phyloP scores from a whole-genome alignment of 2,888 invertebrate species.

The Lasius platythorax region DNA sequence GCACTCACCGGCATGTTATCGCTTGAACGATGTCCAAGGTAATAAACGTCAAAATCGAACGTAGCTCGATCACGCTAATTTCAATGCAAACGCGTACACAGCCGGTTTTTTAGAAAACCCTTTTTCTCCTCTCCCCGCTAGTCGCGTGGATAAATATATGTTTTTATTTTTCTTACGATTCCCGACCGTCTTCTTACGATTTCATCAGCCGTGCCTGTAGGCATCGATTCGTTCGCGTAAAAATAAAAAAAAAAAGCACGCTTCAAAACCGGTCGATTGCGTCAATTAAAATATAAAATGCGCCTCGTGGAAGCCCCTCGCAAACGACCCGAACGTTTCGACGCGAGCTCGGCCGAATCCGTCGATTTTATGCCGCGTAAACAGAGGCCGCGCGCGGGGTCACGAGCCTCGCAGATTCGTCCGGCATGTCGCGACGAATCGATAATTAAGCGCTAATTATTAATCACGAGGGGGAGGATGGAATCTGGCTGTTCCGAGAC shows the following conservation, averaged over 20 bases:
- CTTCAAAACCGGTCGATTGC: constrained; percentile 26
- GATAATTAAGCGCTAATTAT: constrained; percentile 69
- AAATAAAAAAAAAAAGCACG: background rate
- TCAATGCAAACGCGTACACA: background rate
- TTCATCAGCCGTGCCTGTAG: background rate
- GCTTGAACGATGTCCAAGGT: constrained; percentile 12
- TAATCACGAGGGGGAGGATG: constrained; percentile 30
- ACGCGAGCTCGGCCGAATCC: background rate
- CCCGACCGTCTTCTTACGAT: background rate
- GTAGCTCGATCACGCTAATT: background rate
- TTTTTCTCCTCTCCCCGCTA: background rate
- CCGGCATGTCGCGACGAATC: constrained; percentile 61
- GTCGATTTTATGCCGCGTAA: constrained; percentile 29
- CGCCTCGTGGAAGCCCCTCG: background rate
- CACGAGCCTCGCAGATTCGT: constrained; percentile 21
- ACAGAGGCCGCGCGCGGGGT: constrained; percentile 16
- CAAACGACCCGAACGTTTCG: background rate
- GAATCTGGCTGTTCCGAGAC: background rate
- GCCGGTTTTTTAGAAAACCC: background rate
- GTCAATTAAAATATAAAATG: constrained; percentile 36
- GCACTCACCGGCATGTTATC: background rate
- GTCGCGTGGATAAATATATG: background rate
- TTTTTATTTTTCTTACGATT: no score
- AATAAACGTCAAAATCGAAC: constrained; percentile 31
- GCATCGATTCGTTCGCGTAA: background rate